phyloP scores from a whole-genome alignment of 2,113 vertebrate genomes.

The Leptodactylus fuscus region DNA sequence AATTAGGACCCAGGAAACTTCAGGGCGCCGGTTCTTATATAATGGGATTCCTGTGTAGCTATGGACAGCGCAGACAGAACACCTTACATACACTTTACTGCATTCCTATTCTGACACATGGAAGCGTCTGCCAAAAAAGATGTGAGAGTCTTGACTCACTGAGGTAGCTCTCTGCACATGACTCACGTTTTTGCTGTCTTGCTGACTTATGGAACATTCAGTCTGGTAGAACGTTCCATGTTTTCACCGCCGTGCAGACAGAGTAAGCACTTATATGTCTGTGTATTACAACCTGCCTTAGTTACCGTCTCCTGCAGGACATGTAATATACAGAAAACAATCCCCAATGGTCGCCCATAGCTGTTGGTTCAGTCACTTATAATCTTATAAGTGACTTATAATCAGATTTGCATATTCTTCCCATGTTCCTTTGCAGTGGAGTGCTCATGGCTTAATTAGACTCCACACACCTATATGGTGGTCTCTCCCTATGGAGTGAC shows the following conservation, averaged over 20 bases:
- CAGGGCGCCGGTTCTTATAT: not conserved
- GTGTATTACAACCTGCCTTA: not conserved
- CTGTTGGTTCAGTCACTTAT: no score
- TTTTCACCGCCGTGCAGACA: not conserved
- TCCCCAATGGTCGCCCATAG: not conserved
- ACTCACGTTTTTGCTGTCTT: not conserved
- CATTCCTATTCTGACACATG: slow-evolving; percentile 4
- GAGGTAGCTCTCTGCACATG: not conserved
- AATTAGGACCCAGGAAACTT: not conserved
- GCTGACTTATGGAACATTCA: slow-evolving; percentile 20
- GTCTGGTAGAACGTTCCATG: slow-evolving; percentile 5
- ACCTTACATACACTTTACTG: not conserved
- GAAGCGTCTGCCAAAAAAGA: not conserved
- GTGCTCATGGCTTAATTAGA: no score
- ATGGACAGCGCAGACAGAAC: not conserved
- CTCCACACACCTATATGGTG: no score
- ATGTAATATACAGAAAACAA: not conserved
- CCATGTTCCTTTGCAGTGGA: no score
- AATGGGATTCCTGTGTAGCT: not conserved
- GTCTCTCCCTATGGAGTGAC: no score
- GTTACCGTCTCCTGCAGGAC: not conserved
- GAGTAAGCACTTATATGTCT: slow-evolving; percentile 9
- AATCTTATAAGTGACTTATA: no score
- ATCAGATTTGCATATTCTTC: no score
- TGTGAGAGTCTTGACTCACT: not conserved